phyloP scores from a whole-genome alignment of 2,888 invertebrate genomes.

The Liposcelis brunnea region DNA sequence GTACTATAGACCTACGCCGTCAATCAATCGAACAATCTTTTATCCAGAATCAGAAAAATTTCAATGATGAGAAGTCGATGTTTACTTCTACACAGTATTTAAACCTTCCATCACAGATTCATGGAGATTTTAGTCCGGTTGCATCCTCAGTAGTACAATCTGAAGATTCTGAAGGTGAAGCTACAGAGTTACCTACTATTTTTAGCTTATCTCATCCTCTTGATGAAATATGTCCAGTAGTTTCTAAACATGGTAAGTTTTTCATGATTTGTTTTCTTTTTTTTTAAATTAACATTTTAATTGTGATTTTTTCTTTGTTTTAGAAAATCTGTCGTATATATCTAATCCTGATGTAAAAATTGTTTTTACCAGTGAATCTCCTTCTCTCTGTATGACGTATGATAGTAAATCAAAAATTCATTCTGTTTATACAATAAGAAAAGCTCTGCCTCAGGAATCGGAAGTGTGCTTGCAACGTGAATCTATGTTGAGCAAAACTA shows the following conservation, averaged over 20 bases:
- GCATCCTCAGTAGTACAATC: constrained; percentile 21
- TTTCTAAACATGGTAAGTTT: constrained; percentile 21
- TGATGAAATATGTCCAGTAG: constrained; percentile 76
- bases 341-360: constrained; percentile 40
- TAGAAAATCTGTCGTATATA: constrained; percentile 27
- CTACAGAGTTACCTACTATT: constrained; percentile 45
- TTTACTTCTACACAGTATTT: background rate
- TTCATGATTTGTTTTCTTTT: background rate
- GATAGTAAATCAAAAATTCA: constrained; percentile 61
- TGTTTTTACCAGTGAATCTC: constrained; percentile 56
- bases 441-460: constrained; percentile 45
- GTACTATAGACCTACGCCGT: background rate
- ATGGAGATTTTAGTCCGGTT: constrained; percentile 12
- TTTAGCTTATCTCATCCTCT: constrained; percentile 80
- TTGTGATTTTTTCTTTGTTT: constrained; percentile 12
- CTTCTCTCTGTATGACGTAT: constrained; percentile 66
- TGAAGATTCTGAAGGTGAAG: constrained; percentile 22
- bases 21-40: constrained; percentile 5
- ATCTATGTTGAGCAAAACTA: background rate
- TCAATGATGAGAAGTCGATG: constrained; percentile 8
- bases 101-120: background rate
- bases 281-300: no score
- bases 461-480: constrained; percentile 6
- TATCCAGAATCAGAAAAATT: constrained; percentile 1
- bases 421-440: constrained; percentile 64